Evolutionary conservation across 2,888 invertebrate species (phyloP), one percentile per base, ranked within the genome.

Genomic region (Mesorhabditis spiculigera): DNA sequence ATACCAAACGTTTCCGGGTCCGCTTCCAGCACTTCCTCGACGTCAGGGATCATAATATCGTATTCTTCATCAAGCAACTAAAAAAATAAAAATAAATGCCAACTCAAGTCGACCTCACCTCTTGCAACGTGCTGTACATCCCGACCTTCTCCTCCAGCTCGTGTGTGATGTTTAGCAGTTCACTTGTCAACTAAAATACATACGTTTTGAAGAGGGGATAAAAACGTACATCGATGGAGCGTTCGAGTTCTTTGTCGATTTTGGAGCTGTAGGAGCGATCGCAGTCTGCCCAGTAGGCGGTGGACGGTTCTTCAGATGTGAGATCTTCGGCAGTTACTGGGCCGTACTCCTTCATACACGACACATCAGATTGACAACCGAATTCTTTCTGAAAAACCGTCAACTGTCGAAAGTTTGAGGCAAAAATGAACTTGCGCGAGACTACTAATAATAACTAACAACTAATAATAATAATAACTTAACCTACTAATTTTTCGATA

Each of bases 241-340:
- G 65, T 28, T 65, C 43, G 65, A 43, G 65, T 43, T 65, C 58
- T 50, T 50, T 50, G 58, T 50, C 58, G 3, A 28, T 28, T 28
- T 28, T 28, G 28, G 28, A 28, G 28, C 28, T 28, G 28, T 28
- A 28, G 28, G 28, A 28, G 28, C 28, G 28, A 50, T 50, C 58
- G 58, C 58, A 50, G n/a, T 50, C 10, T 13, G 58, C 58, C 58
- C 58, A 50, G n/a, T 50, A 50, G 58, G 58, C 58, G n/a, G 8
- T n/a, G 58, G 10, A 13, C n/a, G 58, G 58, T 3, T 50, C 58
- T 13, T 50, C 58, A 13, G 8, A 10, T 50, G 58, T 50, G 58
- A 50, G 58, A n/a, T 50, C 58, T 50, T 10, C 58, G 10, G 58
- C 8, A 50, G 58, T 50, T n/a, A 50, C 58, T 10, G 58, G 58